phyloP scores from a whole-genome alignment of 2,113 vertebrate species.

The Nerophis ophidion region DNA sequence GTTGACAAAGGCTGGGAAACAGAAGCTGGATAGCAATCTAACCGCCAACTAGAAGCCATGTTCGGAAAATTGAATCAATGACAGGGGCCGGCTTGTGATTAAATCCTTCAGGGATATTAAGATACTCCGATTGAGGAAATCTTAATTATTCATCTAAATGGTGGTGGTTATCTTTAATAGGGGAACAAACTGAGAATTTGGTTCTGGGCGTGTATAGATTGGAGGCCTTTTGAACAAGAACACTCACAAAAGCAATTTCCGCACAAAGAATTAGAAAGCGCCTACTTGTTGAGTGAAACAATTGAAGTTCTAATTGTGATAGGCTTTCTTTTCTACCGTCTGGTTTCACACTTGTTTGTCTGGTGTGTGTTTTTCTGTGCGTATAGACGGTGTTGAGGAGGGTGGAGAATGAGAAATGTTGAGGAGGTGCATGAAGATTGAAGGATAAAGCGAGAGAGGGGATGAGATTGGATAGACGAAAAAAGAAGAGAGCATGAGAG shows the following conservation, averaged over 20 bases:
- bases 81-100: slow-evolving; percentile 57
- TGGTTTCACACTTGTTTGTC: slow-evolving; percentile 47
- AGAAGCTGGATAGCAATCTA: slow-evolving; percentile 67
- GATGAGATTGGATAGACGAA: slow-evolving; percentile 54
- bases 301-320: slow-evolving; percentile 39
- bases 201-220: not conserved
- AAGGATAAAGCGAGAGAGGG: slow-evolving; percentile 59
- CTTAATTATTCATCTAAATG: slow-evolving; percentile 67
- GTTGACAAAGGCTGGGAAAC: slow-evolving; percentile 74
- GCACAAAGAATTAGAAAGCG: slow-evolving; percentile 17
- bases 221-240: slow-evolving; percentile 12
- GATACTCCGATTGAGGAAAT: slow-evolving; percentile 62
- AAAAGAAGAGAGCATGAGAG: slow-evolving; percentile 32
- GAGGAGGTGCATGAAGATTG: slow-evolving; percentile 63
- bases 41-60: slow-evolving; percentile 59
- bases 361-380: slow-evolving; percentile 38
- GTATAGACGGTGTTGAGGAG: not conserved
- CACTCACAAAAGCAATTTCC: slow-evolving; percentile 7
- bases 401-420: slow-evolving; percentile 55
- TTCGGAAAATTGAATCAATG: slow-evolving; percentile 70
- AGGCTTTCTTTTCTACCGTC: slow-evolving; percentile 1
- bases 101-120: slow-evolving; percentile 67
- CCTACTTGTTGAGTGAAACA: slow-evolving; percentile 47
- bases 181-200: slow-evolving; percentile 24
- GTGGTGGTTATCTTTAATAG: slow-evolving; percentile 48